phyloP scores from a whole-genome alignment of 1,140 invertebrate genomes.

The Carcinoscorpius rotundicauda region DNA sequence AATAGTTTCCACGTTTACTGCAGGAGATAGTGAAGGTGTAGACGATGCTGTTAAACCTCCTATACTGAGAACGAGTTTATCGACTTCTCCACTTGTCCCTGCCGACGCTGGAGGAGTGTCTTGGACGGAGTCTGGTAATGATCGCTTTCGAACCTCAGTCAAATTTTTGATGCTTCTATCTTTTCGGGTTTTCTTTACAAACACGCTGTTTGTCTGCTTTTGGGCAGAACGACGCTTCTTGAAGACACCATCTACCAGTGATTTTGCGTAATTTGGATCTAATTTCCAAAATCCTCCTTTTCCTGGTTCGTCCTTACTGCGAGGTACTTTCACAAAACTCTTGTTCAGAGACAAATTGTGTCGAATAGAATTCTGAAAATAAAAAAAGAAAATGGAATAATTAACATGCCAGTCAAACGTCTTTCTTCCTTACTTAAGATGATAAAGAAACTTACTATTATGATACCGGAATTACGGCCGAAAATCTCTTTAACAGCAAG shows the following conservation, averaged over 20 bases:
- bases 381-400: not conserved
- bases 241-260: conserved; percentile 58
- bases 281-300: conserved; percentile 90
- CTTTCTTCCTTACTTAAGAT: too few relatives aligned
- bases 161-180: conserved; percentile 3
- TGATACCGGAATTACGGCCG: too few relatives aligned
- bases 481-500: too few relatives aligned
- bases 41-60: too few relatives aligned
- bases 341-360: conserved; percentile 87
- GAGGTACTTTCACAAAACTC: conserved; percentile 79
- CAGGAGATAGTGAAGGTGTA: too few relatives aligned
- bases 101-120: conserved; percentile 12
- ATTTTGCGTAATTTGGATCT: conserved; percentile 53
- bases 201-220: conserved; percentile 6
- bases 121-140: conserved; percentile 9
- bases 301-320: conserved; percentile 78
- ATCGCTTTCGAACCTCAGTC: conserved; percentile 2
- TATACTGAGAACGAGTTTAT: too few relatives aligned
- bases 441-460: too few relatives aligned
- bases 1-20: too few relatives aligned
- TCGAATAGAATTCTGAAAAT: conserved; percentile 72
- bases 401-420: too few relatives aligned
- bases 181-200: conserved; percentile 7
- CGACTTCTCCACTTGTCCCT: too few relatives aligned
- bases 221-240: conserved; percentile 35